Evolutionary conservation across 2,797 vertebrate genomes (phyloP), one percentile per base, ranked within the genome.

Genomic region (Lateolabrax maculatus): DNA sequence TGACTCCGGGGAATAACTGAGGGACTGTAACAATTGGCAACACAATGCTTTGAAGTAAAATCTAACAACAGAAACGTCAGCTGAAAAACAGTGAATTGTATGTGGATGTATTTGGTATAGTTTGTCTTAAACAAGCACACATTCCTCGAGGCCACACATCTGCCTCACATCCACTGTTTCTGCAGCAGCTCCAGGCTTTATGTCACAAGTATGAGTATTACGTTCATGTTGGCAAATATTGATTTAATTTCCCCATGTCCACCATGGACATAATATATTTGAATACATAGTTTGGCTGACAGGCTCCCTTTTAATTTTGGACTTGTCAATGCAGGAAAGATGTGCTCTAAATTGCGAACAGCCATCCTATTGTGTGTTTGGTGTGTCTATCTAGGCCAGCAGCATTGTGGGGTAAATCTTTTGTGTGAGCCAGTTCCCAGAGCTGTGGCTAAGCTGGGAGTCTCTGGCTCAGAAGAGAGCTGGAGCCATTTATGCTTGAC

Each of bases 401-500:
- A 72, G 87, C 85, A 88, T 88, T 92, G 90, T 90, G 88, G 86
- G 82, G 69, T 81, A 80, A 90, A 79, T 85, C 92, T 93, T 91
- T 91, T 90, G 85, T 92, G 77, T 76, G 86, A 91, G 85, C 85
- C 55, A 44, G 77, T 81, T 91, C 78, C 78, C 82, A 79, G 68
- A 85, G 86, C 91, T 80, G 75, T 83, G 64, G 84, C 85, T 90
- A 82, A 91, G 85, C 90, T 76, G 68, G 43, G 75, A 87, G 84
- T 84, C 82, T 71, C 58, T 65, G 79, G 75, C 85, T 87, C 66
- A 85, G 80, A 81, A 21, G 48, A 77, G 84, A 87, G 77, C 80
- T 73, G 74, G 69, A 92, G 82, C 72, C 83, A 83, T 94, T 92
- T 93, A 84, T 82, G 79, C 85, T 89, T 90, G 92, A 94, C 93